These are phyloP conservation scores for Urophycis tenuis DNA, from an alignment of 2,797 vertebrate species.

Conservation along the genomic window DNA sequence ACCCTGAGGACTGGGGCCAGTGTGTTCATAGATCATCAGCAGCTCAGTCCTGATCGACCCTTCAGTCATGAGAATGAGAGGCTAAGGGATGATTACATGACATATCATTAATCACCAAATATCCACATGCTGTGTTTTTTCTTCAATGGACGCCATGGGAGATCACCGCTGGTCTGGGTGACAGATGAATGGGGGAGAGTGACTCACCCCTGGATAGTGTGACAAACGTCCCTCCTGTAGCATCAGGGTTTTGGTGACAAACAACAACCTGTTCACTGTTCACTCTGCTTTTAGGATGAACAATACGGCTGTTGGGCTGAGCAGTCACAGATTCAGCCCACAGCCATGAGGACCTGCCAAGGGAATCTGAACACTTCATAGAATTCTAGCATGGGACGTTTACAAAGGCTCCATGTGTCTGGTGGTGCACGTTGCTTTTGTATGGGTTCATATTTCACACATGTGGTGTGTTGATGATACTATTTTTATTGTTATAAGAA, in stretches of 20 bases:
- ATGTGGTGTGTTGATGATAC: not conserved
- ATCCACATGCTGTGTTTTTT: constrained; percentile 16
- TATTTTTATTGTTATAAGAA: not conserved
- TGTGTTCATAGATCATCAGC: not conserved
- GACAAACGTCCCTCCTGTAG: constrained; percentile 54
- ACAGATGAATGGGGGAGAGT: constrained; percentile 17
- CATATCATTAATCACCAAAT: constrained; percentile 7
- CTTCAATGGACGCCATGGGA: constrained; percentile 19
- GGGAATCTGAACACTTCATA: constrained; percentile 32
- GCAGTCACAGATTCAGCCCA: constrained; percentile 43
- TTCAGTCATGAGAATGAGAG: not conserved
- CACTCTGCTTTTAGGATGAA: constrained; percentile 37
- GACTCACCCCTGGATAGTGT: constrained; percentile 48
- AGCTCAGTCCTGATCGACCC: not conserved
- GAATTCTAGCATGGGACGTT: constrained; percentile 34
- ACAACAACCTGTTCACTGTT: constrained; percentile 38
- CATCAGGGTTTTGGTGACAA: constrained; percentile 44
- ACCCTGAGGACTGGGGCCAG: no score
- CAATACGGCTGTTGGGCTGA: constrained; percentile 49
- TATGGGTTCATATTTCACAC: constrained; percentile 49
- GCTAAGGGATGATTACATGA: not conserved
- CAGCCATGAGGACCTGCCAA: constrained; percentile 41
- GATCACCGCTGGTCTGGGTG: not conserved
- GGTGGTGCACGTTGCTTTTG: constrained; percentile 43
- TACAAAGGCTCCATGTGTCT: constrained; percentile 45